These are phyloP conservation scores for Penaeus vannamei DNA, from an alignment of 1,140 invertebrate genomes.

Conservation along the genomic window DNA sequence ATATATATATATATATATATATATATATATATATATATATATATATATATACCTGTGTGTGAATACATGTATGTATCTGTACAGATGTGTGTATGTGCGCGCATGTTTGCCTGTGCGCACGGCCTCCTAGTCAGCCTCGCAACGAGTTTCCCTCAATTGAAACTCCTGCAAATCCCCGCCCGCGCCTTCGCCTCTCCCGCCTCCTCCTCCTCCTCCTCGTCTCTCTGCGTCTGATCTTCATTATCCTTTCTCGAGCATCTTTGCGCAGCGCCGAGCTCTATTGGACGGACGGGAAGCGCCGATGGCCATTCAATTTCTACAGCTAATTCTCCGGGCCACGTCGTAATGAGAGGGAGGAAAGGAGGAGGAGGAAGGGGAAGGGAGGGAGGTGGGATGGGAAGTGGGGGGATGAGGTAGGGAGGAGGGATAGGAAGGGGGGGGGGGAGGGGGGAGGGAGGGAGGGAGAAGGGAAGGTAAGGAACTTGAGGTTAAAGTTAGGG, in stretches of 20 bases:
- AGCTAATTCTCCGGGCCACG: too few species aligned
- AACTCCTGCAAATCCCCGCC: not conserved
- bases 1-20: constrained; percentile 29
- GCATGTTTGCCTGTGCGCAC: not conserved
- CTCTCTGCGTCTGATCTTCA: not conserved
- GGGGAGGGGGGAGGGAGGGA: not conserved
- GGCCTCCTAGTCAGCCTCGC: not conserved
- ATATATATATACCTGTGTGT: constrained; percentile 12
- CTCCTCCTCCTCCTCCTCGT: not conserved
- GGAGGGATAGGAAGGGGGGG: not conserved
- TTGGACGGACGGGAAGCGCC: too few species aligned
- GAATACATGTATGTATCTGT: not conserved
- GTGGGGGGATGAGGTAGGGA: not conserved
- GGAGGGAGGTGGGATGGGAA: too few species aligned
- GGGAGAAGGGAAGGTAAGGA: not conserved
- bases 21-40: constrained; percentile 33
- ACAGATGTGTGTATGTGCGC: too few species aligned
- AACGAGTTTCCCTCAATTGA: not conserved
- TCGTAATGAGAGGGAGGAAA: too few species aligned
- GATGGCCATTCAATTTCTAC: too few species aligned
- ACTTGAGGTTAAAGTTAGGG: constrained; percentile 7
- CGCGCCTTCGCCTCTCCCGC: not conserved
- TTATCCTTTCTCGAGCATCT: constrained; percentile 27
- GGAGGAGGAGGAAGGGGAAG: too few species aligned
- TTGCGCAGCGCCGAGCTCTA: not conserved